Evolutionary conservation across 2,113 vertebrate genomes (phyloP).

Genomic region (Pipa parva): DNA sequence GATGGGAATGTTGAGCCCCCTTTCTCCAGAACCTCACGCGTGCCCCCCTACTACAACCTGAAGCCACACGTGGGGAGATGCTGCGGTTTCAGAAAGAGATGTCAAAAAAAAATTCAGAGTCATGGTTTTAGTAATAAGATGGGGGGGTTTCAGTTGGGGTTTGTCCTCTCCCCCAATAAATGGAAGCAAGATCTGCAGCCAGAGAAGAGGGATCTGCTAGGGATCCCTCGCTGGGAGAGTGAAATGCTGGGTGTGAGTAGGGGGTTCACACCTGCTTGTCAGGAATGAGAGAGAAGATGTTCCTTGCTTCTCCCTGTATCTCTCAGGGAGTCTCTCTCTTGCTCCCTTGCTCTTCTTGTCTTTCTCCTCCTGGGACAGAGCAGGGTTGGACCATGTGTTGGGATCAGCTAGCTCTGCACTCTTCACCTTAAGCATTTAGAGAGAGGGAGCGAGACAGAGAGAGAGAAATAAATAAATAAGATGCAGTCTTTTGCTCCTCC

Average conservation of each 20-base stretch:
- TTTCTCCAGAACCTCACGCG: conserved; percentile 14
- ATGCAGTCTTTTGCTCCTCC: conserved; percentile 42
- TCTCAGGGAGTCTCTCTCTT: conserved; percentile 29
- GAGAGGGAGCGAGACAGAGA: conserved; percentile 39
- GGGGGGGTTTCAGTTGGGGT: conserved; percentile 4
- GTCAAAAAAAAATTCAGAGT: conserved; percentile 18
- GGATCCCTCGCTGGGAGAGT: conserved; percentile 21
- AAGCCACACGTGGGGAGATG: conserved; percentile 32
- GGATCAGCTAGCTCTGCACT: conserved; percentile 35
- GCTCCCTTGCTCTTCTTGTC: conserved; percentile 26
- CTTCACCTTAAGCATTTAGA: conserved; percentile 44
- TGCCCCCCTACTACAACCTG: conserved; percentile 21
- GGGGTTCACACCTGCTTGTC: conserved; percentile 29
- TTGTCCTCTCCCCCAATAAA: neutral
- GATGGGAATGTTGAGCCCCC: neutral
- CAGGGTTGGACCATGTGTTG: conserved; percentile 52
- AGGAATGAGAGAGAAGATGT: conserved; percentile 19
- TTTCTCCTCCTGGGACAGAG: conserved; percentile 50
- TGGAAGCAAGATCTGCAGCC: neutral
- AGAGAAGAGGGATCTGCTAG: conserved; percentile 16
- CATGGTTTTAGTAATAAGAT: neutral
- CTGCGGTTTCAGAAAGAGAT: conserved; percentile 9
- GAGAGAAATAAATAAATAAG: conserved; percentile 41
- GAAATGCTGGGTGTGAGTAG: conserved; percentile 14
- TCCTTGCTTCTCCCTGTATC: conserved; percentile 25